Evolutionary conservation across 1,140 invertebrate species (phyloP).

Genomic region (Araneus ventricosus): DNA sequence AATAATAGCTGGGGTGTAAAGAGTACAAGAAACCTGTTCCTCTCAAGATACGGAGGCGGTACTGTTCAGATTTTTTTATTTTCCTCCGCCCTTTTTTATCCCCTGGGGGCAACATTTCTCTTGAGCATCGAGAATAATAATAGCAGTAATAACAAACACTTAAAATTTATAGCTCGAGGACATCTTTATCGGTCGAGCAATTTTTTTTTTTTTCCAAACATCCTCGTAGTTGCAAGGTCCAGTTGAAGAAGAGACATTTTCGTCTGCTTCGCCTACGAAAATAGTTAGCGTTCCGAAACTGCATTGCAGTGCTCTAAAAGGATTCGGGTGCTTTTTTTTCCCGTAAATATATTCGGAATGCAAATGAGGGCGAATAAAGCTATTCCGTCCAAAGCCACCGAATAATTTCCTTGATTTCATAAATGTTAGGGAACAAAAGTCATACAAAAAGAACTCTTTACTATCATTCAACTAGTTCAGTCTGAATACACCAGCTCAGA

Average conservation of each 20-base stretch:
- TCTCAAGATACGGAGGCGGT: constrained; percentile 33
- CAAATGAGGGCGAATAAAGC: background rate
- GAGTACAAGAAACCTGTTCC: constrained; percentile 67
- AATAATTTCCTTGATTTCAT: background rate
- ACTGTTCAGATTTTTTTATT: constrained; percentile 16
- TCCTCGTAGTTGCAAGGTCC: background rate
- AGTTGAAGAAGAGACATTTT: background rate
- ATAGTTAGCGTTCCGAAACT: background rate
- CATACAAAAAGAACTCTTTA: background rate
- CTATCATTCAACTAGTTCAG: too few relatives aligned
- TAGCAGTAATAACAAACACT: constrained; percentile 64
- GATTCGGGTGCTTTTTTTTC: background rate
- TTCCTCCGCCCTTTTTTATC: background rate
- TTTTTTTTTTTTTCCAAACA: constrained; percentile 28
- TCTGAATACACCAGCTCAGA: too few relatives aligned
- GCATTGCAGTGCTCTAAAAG: background rate
- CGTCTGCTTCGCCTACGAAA: background rate
- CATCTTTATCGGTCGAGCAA: constrained; percentile 68
- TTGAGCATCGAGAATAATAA: constrained; percentile 6
- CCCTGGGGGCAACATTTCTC: background rate
- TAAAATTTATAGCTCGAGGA: constrained; percentile 66
- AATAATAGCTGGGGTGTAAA: constrained; percentile 65
- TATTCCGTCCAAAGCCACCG: background rate
- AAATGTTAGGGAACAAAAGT: background rate
- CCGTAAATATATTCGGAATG: background rate